Base-by-base conservation (phyloP, 1,140 invertebrate species). In the Drosophila erecta region DNA sequence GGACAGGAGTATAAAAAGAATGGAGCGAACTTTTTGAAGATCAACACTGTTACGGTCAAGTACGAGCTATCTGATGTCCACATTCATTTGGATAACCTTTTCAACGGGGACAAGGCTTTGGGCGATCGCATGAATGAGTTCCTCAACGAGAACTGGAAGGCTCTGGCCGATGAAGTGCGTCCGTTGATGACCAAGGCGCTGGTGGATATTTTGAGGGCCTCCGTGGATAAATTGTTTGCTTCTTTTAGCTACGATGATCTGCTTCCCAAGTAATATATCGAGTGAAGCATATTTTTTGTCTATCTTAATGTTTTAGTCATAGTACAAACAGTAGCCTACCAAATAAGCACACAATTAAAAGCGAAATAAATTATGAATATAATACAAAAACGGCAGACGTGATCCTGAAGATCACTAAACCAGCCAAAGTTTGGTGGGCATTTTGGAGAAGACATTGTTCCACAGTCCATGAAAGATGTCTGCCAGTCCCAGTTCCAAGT, bases 401-500 rank as follows among this genome's bases (percentile, higher is more conserved):
- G 14, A 27, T 15, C 46, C 56, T 0, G 1, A 12, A n/a, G 51
- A 38, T 7, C 40, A n/a, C 77, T 55, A 92, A 33, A 90, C 30
- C 41, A 97, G 93, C 96, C 96, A 97, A 10, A 96, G 93, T 87
- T 96, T 95, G 22, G 96, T 93, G 4, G 96, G 96, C 67, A 97
- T 93, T 81, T 96, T 96, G 30, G 94, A 94, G 86, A 97, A 96
- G 24, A 96, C 96, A 17, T 93, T 94, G 76, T 97, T 96, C 50
- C 97, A 94, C 89, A 97, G 95, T 1, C 94, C 93, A 80, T 95
- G 95, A 92, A 97, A 97, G 78, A 97, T 96, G 79, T 95, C 95
- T 0, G 95, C 95, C 67, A 97, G 95, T 59, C 95, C 95, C 6
- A 93, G 85, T 4, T 95, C 94, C 0, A 96, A 95, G 3, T 96